Evolutionary conservation across 2,888 invertebrate genomes (phyloP), one percentile per base, ranked within the genome.

Genomic region (Gnatocerus cornutus): DNA sequence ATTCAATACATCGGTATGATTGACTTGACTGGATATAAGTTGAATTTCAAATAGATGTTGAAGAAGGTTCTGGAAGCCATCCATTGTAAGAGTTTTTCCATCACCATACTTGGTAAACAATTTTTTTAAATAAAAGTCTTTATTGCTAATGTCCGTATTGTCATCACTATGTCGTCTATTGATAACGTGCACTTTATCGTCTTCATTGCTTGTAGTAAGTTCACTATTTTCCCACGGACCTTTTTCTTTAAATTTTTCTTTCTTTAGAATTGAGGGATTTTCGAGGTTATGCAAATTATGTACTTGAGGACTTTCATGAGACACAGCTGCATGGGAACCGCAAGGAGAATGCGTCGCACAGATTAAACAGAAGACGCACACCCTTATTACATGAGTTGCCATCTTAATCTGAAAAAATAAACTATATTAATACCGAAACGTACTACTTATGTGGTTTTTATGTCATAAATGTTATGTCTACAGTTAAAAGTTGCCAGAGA

Each of bases 321-420:
- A 77, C 5, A 80, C 76, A 39, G 78, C 79, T 12, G 89, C 86
- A 79, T 94, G 93, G 1, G 93, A 92, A 50, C 90, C 91, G 80
- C 94, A 94, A 0, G 91, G 91, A 37, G 89, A 86, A 79, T 93
- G 93, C 8, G 93, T 90, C 1, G 93, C 93, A 79, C 93, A 94
- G 0, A 94, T 85, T 52, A 94, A 87, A 80, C 94, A 94, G 77
- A 94, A 92, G 84, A 94, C 91, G 81, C 94, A 93, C n/a, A 93
- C 93, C 9, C 93, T 91, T 76, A 94, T 90, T 67, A 94, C 87
- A 79, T 90, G 90, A 76, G 90, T 87, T 73, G 89, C 88, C 90
- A 85, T 85, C 13, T 52, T 56, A 16, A 30, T 27, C 55, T 56
- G 53, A 37, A 59, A 59, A 48, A 59, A 30, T 14, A 45, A 58